Evolutionary conservation across 2,113 vertebrate genomes (phyloP).

Genomic region (Pontoporia blainvillei): DNA sequence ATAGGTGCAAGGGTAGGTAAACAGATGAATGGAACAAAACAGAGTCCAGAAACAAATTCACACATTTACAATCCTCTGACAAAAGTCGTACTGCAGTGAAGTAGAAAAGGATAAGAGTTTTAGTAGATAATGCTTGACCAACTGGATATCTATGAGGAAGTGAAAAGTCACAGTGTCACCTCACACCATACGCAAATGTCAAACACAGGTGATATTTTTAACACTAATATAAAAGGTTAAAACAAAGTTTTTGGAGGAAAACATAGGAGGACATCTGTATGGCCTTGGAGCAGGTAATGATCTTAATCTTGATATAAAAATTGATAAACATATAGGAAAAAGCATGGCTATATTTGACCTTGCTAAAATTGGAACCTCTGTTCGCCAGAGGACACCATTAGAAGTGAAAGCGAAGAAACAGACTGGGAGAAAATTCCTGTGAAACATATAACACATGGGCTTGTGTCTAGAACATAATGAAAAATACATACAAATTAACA

Average conservation of each 20-base stretch:
- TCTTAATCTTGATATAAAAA: not conserved
- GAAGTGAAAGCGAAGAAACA: no score
- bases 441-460: not conserved
- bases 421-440: not conserved
- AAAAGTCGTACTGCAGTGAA: fast-evolving
- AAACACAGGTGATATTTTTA: not conserved
- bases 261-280: fast-evolving
- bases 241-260: no score
- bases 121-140: fast-evolving
- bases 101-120: fast-evolving
- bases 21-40: fast-evolving
- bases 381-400: no score
- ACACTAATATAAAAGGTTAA: fast-evolving
- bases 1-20: fast-evolving
- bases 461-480: not conserved
- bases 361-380: not conserved
- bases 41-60: not conserved
- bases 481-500: no score
- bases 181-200: fast-evolving
- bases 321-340: not conserved
- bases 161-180: fast-evolving
- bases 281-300: not conserved
- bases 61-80: fast-evolving
- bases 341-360: fast-evolving
- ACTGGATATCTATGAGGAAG: fast-evolving